Evolutionary conservation across 23 tunicate genomes (phyloP), one percentile per base, ranked within the genome.

Genomic region (Corella eumyota): DNA sequence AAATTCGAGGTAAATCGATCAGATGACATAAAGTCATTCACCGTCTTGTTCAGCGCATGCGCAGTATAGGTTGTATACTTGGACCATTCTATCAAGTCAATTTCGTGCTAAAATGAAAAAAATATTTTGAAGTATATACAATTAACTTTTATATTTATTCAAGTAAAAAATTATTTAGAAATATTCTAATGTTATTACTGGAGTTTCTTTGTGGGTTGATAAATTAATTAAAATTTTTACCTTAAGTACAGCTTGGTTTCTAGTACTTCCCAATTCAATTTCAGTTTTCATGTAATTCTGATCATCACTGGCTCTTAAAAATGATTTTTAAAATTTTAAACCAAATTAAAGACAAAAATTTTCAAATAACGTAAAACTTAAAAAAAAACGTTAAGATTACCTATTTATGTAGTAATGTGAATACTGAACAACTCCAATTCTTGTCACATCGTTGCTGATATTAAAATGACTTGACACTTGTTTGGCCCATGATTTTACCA

Each of bases 351-450:
- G n/a, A n/a, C n/a, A n/a, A n/a, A n/a, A n/a, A n/a, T n/a, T n/a
- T n/a, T n/a, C n/a, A n/a, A n/a, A n/a, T n/a, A n/a, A n/a, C n/a
- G n/a, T n/a, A n/a, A n/a, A n/a, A n/a, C n/a, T n/a, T n/a, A n/a
- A n/a, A n/a, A n/a, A n/a, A n/a, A n/a, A n/a, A n/a, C n/a, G n/a
- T n/a, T n/a, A n/a, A n/a, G 50, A 21, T 31, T 31, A 77, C 83
- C 65, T 54, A 24, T 50, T 24, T 24, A 29, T 22, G 3, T 45
- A 77, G 66, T 71, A 67, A 37, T 77, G 83, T 2, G 83, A 77
- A 34, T 77, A 77, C 33, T 77, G 83, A 30, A 77, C 64, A 13
- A 77, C 83, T 4, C 83, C 83, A 1, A 77, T 51, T 0, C 51
- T 47, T 13, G 71, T 47, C 2, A 61, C 45, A 20, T 36, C 62